A percentile compares a stretch with the other conserved stretches of the same genome.
These are phyloP conservation scores for Megaceryle alcyon DNA, from an alignment of 2,797 vertebrate genomes.

Conservation along the genomic window DNA sequence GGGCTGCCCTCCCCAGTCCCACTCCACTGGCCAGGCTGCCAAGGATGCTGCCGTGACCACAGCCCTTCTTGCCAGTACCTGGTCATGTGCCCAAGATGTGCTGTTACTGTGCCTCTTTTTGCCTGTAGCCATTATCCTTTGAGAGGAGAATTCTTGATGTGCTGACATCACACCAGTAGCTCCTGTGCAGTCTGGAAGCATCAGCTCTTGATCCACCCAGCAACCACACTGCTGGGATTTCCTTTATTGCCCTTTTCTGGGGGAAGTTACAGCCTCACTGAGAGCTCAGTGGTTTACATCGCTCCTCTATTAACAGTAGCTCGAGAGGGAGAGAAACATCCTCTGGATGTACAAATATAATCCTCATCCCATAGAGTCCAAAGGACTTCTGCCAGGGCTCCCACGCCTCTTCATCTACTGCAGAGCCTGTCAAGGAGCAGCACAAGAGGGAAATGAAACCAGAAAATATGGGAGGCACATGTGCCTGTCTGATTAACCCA, in stretches of 20 bases:
- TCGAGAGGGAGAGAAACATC: neutral
- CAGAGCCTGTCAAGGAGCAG: neutral
- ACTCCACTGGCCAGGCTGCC: neutral
- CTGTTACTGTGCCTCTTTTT: neutral
- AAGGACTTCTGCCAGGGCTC: constrained; percentile 12
- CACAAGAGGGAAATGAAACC: constrained; percentile 4
- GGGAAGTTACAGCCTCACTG: neutral
- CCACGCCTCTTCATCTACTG: neutral
- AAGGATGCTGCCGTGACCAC: neutral
- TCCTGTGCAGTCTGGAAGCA: rapidly evolving
- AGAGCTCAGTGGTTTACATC: neutral
- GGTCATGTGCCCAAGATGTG: rapidly evolving
- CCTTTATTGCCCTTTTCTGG: neutral
- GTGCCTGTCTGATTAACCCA: constrained; percentile 3
- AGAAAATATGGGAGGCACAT: constrained; percentile 28
- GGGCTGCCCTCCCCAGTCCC: neutral
- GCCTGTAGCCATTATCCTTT: neutral
- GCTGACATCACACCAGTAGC: neutral
- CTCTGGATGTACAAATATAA: neutral
- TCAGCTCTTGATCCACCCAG: rapidly evolving
- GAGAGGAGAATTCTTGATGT: rapidly evolving
- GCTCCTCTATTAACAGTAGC: neutral
- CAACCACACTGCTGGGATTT: rapidly evolving
- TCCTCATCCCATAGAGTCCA: neutral
- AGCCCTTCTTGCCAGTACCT: rapidly evolving